Evolutionary conservation across 1,140 invertebrate genomes (phyloP).

Genomic region (Papilio polyxenes): DNA sequence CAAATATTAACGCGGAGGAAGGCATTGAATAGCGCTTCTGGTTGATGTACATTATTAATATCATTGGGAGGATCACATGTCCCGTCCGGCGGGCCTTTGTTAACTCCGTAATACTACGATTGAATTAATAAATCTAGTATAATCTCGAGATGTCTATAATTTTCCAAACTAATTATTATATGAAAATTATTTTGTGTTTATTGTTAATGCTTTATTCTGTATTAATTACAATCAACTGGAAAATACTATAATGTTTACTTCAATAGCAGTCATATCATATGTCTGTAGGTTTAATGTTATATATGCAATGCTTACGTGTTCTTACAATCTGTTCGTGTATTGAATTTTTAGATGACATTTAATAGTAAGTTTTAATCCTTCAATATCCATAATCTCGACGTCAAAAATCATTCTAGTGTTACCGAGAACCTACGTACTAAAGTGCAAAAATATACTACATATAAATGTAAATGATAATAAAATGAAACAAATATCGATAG

Average conservation of each 20-base stretch:
- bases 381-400: no score
- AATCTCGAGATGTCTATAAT: constrained; percentile 37
- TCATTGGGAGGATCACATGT: constrained; percentile 44
- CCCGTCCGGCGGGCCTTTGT: constrained; percentile 47
- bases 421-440: not conserved
- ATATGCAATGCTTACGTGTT: no score
- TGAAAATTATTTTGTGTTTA: no score
- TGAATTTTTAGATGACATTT: not conserved
- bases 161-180: constrained; percentile 44
- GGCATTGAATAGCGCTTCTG: constrained; percentile 51
- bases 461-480: constrained; percentile 34
- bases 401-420: not conserved
- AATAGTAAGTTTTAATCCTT: not conserved
- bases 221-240: no score
- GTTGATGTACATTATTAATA: constrained; percentile 59
- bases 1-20: constrained; percentile 54
- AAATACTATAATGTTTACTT: no score
- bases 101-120: constrained; percentile 40
- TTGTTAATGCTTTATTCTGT: no score
- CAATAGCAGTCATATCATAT: no score
- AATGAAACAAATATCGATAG: constrained; percentile 41
- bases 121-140: constrained; percentile 19
- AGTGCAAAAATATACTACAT: not conserved
- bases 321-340: no score
- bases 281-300: no score